Evolutionary conservation across 2,888 invertebrate species (phyloP).

Genomic region (Pammene fasciana): DNA sequence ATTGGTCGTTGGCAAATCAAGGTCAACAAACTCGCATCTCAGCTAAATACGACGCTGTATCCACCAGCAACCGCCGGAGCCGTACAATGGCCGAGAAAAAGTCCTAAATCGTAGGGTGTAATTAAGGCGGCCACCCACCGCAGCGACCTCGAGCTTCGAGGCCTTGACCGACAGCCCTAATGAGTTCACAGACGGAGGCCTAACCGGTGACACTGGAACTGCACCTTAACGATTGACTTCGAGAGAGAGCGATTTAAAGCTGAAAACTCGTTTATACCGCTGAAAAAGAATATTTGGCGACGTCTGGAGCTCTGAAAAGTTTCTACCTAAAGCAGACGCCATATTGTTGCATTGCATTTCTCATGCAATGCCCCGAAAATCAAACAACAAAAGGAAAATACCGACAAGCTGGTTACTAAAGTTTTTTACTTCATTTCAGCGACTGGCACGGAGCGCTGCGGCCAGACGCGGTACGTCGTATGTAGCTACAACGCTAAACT

Average conservation of each 20-base stretch:
- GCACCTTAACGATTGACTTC: constrained; percentile 32
- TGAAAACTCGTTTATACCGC: not conserved
- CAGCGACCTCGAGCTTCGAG: constrained; percentile 79
- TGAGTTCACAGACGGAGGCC: constrained; percentile 72
- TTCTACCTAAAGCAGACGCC: constrained; percentile 67
- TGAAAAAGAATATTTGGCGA: not conserved
- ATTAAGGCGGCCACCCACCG: constrained; percentile 82
- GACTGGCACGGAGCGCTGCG: constrained; percentile 56
- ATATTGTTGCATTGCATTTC: constrained; percentile 82
- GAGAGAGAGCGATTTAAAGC: constrained; percentile 1
- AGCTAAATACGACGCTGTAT: constrained; percentile 14
- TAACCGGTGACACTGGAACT: constrained; percentile 41
- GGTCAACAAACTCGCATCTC: constrained; percentile 26
- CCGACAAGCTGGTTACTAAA: constrained; percentile 82
- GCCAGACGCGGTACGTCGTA: constrained; percentile 68
- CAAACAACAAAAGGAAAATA: constrained; percentile 79
- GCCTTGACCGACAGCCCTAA: constrained; percentile 82
- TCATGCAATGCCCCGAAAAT: constrained; percentile 82
- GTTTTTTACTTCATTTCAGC: constrained; percentile 81
- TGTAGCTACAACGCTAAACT: constrained; percentile 69
- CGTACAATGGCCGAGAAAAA: constrained; percentile 59
- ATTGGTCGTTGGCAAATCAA: constrained; percentile 13
- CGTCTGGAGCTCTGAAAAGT: constrained; percentile 61
- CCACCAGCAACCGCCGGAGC: constrained; percentile 17
- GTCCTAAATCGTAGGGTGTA: constrained; percentile 74